phyloP scores from a whole-genome alignment of 2,113 vertebrate genomes.

The Clarias batrachus region DNA sequence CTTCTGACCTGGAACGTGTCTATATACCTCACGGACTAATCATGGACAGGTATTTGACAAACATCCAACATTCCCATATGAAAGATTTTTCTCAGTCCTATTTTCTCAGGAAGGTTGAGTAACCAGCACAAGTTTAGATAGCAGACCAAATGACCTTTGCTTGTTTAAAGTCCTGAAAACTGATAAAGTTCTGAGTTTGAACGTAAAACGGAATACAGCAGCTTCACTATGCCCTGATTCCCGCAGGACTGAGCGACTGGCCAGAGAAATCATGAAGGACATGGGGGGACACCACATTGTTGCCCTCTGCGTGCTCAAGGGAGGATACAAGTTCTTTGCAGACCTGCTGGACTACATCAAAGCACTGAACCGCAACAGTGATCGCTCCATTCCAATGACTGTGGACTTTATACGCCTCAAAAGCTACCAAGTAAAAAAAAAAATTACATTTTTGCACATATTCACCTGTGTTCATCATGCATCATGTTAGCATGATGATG shows the following conservation, averaged over 20 bases:
- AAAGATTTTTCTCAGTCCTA: not conserved
- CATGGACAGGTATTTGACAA: constrained; percentile 84
- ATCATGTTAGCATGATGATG: not conserved
- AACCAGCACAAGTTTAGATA: constrained; percentile 10
- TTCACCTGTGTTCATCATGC: not conserved
- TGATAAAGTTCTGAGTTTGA: constrained; percentile 52
- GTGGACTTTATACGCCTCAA: constrained; percentile 99
- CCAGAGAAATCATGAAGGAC: constrained; percentile 94
- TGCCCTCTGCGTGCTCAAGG: constrained; percentile 96
- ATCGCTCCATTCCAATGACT: constrained; percentile 97
- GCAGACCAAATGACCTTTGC: constrained; percentile 29
- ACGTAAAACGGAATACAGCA: constrained; percentile 52
- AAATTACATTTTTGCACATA: not conserved
- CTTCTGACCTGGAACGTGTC: constrained; percentile 87
- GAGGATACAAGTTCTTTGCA: constrained; percentile 98
- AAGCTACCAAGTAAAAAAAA: constrained; percentile 91
- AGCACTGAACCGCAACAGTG: constrained; percentile 95
- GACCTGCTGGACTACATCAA: constrained; percentile 98
- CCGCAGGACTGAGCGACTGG: constrained; percentile 90
- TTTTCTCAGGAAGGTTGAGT: not conserved
- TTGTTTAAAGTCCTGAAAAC: constrained; percentile 44
- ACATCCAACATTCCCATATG: constrained; percentile 43
- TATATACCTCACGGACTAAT: constrained; percentile 98
- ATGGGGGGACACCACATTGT: constrained; percentile 98
- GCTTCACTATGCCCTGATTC: constrained; percentile 38